A percentile compares a stretch with the other conserved stretches of the same genome.
phyloP scores from a whole-genome alignment of 2,888 invertebrate species.

The Agriopis leucophaearia region DNA sequence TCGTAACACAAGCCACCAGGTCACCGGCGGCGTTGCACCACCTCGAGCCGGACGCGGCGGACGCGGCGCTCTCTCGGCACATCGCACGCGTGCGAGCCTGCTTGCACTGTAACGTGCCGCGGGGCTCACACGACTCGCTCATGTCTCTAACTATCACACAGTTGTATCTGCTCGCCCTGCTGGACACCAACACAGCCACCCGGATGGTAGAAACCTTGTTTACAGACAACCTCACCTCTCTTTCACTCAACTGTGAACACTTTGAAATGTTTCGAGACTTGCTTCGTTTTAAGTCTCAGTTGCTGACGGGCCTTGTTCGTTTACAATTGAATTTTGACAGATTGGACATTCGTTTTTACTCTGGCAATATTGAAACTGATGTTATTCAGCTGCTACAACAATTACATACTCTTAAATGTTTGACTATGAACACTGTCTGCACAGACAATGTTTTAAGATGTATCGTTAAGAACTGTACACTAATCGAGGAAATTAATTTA shows the following conservation, averaged over 20 bases:
- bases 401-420: not conserved
- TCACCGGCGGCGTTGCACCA: not conserved
- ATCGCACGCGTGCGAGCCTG: not conserved
- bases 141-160: not conserved
- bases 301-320: not conserved
- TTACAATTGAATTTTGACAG: not conserved
- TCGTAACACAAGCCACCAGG: not conserved
- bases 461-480: not conserved
- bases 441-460: not conserved
- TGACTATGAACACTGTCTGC: not conserved
- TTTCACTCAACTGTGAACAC: not conserved
- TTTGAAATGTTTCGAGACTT: not conserved
- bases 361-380: not conserved
- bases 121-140: not conserved
- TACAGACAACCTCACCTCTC: not conserved
- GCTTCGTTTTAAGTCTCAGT: not conserved
- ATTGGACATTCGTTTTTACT: no score
- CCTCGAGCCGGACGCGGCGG: not conserved
- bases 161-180: not conserved
- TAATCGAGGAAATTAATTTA: not conserved
- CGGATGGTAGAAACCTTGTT: conserved; percentile 3
- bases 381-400: not conserved
- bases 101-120: not conserved
- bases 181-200: not conserved
- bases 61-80: not conserved